Evolutionary conservation across 2,113 vertebrate species (phyloP).

Genomic region (Pelecanoides urinatrix): DNA sequence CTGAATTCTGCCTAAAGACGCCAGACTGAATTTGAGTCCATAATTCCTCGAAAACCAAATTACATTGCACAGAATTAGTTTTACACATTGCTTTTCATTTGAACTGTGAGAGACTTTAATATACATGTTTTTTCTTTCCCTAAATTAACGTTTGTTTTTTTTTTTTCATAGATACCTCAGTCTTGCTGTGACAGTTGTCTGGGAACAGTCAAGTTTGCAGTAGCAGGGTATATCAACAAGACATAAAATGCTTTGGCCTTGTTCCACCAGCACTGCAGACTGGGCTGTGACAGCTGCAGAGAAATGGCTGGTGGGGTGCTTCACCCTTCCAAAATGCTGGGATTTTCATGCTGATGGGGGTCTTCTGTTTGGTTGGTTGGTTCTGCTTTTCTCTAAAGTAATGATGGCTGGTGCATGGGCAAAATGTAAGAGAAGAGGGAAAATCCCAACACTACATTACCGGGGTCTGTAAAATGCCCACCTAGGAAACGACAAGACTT

Average conservation of each 20-base stretch:
- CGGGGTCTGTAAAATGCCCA: slow-evolving; percentile 28
- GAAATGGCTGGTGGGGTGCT: background rate
- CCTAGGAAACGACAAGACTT: slow-evolving; percentile 35
- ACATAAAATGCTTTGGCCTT: background rate
- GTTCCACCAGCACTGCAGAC: background rate
- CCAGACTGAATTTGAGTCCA: background rate
- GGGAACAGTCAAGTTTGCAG: background rate
- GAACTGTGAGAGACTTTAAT: background rate
- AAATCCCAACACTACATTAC: background rate
- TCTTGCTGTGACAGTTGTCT: accelerated
- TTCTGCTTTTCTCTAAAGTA: background rate
- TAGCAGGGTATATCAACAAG: background rate
- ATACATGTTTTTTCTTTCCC: background rate
- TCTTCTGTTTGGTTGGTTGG: background rate
- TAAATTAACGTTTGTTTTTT: background rate
- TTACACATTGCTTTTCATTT: background rate
- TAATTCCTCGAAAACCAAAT: background rate
- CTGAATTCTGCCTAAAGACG: background rate
- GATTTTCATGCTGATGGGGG: background rate
- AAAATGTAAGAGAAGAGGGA: background rate
- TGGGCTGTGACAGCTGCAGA: background rate
- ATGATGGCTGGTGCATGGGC: background rate
- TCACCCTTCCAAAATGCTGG: background rate
- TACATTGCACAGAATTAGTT: background rate
- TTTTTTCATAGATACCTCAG: too few species aligned